These are phyloP conservation scores for Dione juno DNA, from an alignment of 2,888 invertebrate genomes.

Conservation along the genomic window DNA sequence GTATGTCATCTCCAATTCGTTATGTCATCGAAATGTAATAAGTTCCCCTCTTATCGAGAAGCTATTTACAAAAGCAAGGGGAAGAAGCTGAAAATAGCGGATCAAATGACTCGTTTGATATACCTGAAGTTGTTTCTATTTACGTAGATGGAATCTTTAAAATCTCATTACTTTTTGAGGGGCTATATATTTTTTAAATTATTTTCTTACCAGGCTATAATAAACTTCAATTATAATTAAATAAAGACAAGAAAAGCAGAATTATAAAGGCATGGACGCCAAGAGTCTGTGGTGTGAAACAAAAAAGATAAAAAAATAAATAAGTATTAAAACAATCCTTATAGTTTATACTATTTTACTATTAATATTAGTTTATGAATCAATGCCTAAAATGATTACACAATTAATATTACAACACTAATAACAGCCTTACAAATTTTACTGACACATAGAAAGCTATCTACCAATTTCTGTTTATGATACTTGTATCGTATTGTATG, in stretches of 20 bases:
- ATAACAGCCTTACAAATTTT: slow-evolving; percentile 24
- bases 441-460: slow-evolving; percentile 27
- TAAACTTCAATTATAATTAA: too few relatives aligned
- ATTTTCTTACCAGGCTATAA: too few relatives aligned
- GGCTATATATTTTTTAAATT: too few relatives aligned
- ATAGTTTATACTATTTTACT: too few relatives aligned
- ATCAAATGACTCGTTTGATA: slow-evolving; percentile 57
- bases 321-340: too few relatives aligned
- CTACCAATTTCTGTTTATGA: slow-evolving; percentile 41
- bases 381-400: too few relatives aligned
- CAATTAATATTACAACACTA: slow-evolving; percentile 13
- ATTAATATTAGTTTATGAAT: too few relatives aligned
- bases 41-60: slow-evolving; percentile 71
- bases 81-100: slow-evolving; percentile 58
- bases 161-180: neutral
- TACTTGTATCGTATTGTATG: too few relatives aligned
- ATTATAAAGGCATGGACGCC: too few relatives aligned
- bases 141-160: slow-evolving; percentile 34
- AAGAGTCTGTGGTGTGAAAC: too few relatives aligned
- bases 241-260: too few relatives aligned
- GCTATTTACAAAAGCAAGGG: slow-evolving; percentile 75
- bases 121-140: slow-evolving; percentile 50
- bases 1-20: slow-evolving; percentile 72
- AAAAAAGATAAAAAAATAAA: too few relatives aligned
- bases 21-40: slow-evolving; percentile 82